These are phyloP conservation scores for Philotrypesis tridentata DNA, from an alignment of 1,140 invertebrate species.

Conservation along the genomic window DNA sequence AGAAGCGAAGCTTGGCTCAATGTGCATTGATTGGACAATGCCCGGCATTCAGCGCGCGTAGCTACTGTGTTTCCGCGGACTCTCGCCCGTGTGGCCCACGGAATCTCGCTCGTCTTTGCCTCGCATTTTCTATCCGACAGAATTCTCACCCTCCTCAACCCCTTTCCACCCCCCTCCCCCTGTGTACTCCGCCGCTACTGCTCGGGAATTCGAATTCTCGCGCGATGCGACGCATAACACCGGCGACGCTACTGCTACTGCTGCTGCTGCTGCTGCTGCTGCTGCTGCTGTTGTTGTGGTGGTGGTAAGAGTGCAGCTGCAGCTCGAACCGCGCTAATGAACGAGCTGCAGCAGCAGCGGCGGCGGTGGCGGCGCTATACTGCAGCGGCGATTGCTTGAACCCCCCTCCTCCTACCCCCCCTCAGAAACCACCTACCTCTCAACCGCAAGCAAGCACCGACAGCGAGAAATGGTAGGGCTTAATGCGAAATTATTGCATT, in stretches of 20 bases:
- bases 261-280: no score
- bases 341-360: neutral
- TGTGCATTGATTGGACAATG: conserved; percentile 65
- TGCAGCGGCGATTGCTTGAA: neutral
- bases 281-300: neutral
- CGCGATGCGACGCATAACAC: neutral
- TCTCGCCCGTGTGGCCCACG: conserved; percentile 47
- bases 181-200: neutral
- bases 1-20: conserved; percentile 55
- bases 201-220: conserved; percentile 23
- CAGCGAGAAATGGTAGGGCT: neutral
- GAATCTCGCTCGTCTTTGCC: conserved; percentile 36
- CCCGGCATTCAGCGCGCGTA: conserved; percentile 51
- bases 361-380: neutral
- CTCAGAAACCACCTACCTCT: no score
- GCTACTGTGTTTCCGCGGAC: conserved; percentile 52
- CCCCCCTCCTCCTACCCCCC: neutral
- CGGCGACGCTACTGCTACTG: neutral
- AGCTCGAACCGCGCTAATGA: conserved; percentile 16
- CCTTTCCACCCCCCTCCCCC: no score
- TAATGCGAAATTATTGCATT: conserved; percentile 7
- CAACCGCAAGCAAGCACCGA: neutral
- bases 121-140: conserved; percentile 30
- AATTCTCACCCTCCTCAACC: neutral
- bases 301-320: neutral